Percentiles rank a stretch among this genome's conserved stretches.
These are phyloP conservation scores for Beaufortia kweichowensis DNA, from an alignment of 2,113 vertebrate species.

Conservation along the genomic window DNA sequence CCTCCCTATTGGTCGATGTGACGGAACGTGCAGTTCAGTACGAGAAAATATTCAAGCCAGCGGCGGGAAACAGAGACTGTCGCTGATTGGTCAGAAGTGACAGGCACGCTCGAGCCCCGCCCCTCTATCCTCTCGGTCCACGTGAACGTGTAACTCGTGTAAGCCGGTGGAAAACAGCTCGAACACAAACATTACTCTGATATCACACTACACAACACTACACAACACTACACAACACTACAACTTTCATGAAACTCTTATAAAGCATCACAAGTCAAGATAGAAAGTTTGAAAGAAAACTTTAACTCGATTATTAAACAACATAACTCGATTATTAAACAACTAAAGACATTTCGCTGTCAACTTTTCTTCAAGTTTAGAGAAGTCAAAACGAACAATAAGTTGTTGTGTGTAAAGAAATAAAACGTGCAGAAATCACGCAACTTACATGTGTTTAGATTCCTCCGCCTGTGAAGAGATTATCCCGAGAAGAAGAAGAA, in stretches of 20 bases:
- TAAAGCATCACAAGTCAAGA: background rate
- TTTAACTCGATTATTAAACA: background rate
- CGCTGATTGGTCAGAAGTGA: constrained; percentile 35
- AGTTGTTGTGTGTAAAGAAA: background rate
- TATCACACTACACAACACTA: background rate
- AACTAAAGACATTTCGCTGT: no score
- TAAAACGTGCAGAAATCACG: background rate
- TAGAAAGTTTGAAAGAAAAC: background rate
- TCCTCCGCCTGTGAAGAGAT: background rate
- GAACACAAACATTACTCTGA: background rate
- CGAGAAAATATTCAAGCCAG: constrained; percentile 13
- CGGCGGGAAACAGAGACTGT: background rate
- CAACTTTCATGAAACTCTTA: background rate
- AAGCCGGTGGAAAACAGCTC: constrained; percentile 16
- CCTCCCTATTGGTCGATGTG: background rate
- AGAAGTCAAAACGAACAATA: no score
- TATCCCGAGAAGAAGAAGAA: no score
- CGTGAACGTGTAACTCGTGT: constrained; percentile 65
- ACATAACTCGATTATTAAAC: background rate
- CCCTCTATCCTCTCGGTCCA: constrained; percentile 46
- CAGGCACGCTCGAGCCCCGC: constrained; percentile 30
- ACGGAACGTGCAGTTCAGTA: background rate
- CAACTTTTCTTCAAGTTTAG: no score
- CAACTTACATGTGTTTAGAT: constrained; percentile 13
- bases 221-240: background rate